These are phyloP conservation scores for Bacillus rossius DNA, from an alignment of 1,140 invertebrate genomes.

Conservation along the genomic window DNA sequence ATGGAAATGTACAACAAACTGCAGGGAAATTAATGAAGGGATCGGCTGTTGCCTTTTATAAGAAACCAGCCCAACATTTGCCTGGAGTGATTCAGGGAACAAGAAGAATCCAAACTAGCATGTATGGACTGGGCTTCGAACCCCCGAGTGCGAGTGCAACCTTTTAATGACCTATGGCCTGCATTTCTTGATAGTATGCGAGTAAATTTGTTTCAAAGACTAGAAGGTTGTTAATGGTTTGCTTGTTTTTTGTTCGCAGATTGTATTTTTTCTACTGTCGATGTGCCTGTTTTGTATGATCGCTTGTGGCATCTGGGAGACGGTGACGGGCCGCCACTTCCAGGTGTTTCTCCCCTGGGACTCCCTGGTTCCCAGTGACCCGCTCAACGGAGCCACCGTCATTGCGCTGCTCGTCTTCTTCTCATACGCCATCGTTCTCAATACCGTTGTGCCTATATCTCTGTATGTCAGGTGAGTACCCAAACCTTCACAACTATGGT, in stretches of 20 bases:
- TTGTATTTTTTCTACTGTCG: constrained; percentile 95
- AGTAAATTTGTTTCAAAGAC: too few relatives aligned
- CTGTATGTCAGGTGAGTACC: constrained; percentile 89
- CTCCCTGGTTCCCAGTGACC: constrained; percentile 74
- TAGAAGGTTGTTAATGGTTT: neutral
- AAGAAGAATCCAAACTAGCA: too few relatives aligned
- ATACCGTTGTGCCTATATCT: constrained; percentile 99
- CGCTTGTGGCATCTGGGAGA: constrained; percentile 97
- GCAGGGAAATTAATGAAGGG: too few relatives aligned
- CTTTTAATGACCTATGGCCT: too few relatives aligned
- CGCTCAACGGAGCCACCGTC: constrained; percentile 77
- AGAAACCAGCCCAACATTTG: too few relatives aligned
- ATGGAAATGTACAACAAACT: too few relatives aligned
- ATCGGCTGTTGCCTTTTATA: too few relatives aligned
- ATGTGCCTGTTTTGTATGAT: constrained; percentile 98
- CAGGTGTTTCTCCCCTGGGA: constrained; percentile 95
- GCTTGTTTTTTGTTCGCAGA: constrained; percentile 58
- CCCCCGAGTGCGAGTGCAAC: too few relatives aligned
- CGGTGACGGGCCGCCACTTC: constrained; percentile 85
- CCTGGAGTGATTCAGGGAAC: too few relatives aligned
- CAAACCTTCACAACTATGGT: too few relatives aligned
- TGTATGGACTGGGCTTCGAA: too few relatives aligned
- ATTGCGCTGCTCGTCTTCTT: constrained; percentile 97
- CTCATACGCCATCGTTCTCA: constrained; percentile 98
- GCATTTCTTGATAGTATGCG: too few relatives aligned